phyloP scores from a whole-genome alignment of 2,797 vertebrate genomes.

The Hypotaenidia okinawae region DNA sequence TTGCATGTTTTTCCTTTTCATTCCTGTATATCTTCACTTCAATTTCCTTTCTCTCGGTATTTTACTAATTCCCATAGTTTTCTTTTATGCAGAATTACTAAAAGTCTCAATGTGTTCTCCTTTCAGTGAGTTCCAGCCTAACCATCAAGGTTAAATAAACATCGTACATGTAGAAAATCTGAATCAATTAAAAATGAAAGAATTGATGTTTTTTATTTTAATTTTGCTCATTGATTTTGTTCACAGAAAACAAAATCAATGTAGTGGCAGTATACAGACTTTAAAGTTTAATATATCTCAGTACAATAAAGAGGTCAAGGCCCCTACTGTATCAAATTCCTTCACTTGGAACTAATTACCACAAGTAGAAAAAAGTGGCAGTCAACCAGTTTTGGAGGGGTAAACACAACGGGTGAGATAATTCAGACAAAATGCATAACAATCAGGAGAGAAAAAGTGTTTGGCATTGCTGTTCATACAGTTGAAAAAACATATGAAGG shows the following conservation, averaged over 20 bases:
- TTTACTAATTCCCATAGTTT: neutral
- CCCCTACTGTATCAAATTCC: constrained; percentile 51
- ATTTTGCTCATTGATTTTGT: constrained; percentile 70
- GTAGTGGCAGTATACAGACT: constrained; percentile 51
- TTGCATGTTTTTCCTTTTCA: neutral
- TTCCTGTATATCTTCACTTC: neutral
- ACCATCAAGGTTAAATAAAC: constrained; percentile 51
- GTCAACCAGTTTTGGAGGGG: constrained; percentile 37
- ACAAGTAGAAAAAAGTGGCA: constrained; percentile 46
- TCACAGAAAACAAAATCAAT: constrained; percentile 74
- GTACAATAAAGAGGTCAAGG: constrained; percentile 65
- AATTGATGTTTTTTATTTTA: constrained; percentile 53
- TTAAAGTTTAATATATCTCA: constrained; percentile 50
- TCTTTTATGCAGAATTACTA: neutral
- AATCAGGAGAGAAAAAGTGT: neutral
- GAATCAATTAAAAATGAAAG: constrained; percentile 62
- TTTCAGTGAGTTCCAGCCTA: neutral
- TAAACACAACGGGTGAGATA: neutral
- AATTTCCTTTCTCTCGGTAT: neutral
- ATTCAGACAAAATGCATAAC: neutral
- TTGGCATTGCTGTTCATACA: neutral
- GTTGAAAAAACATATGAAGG: constrained; percentile 4
- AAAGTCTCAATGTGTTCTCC: neutral
- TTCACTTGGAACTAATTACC: constrained; percentile 66
- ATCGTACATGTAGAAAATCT: neutral